Conservation (phyloP, 2,888 invertebrate species). For the Blastobasis lacticolella region DNA sequence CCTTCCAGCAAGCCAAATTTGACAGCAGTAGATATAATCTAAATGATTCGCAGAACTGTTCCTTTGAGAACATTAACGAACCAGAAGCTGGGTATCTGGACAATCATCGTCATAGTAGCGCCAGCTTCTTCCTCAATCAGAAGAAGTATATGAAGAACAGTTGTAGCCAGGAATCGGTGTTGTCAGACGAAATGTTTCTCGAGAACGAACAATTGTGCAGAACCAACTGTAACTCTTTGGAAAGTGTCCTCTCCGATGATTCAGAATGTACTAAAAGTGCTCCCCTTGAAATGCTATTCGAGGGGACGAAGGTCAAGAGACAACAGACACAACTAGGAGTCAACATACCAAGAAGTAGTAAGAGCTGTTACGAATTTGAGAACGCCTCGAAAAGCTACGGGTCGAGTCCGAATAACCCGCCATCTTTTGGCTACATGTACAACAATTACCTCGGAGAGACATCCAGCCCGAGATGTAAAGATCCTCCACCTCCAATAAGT, state of each 20-base stretch:
- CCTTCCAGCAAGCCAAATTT: slow-evolving; percentile 64
- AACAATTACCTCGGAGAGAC: slow-evolving; percentile 56
- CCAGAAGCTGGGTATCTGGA: slow-evolving; percentile 61
- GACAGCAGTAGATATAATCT: slow-evolving; percentile 60
- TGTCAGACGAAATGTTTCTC: slow-evolving; percentile 80
- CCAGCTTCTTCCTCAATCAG: slow-evolving; percentile 86
- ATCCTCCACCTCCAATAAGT: slow-evolving; percentile 18
- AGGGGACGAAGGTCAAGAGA: slow-evolving; percentile 65
- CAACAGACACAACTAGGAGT: slow-evolving; percentile 36
- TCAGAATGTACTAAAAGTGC: slow-evolving; percentile 85
- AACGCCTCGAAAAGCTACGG: slow-evolving; percentile 77
- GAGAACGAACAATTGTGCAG: slow-evolving; percentile 74
- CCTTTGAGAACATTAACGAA: slow-evolving; percentile 59
- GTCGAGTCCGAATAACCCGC: slow-evolving; percentile 75
- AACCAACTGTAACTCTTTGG: slow-evolving; percentile 84
- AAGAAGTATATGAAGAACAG: slow-evolving; percentile 76
- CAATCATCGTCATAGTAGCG: slow-evolving; percentile 79
- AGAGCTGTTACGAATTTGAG: slow-evolving; percentile 69
- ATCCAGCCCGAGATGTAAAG: slow-evolving; percentile 11
- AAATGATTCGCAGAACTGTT: slow-evolving; percentile 63
- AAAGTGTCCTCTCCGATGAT: slow-evolving; percentile 87
- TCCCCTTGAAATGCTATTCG: slow-evolving; percentile 82
- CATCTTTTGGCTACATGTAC: slow-evolving; percentile 71
- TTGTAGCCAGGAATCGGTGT: slow-evolving; percentile 84
- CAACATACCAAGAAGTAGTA: slow-evolving; percentile 54